Evolutionary conservation across 2,113 vertebrate species (phyloP).

Genomic region (Tichodroma muraria): DNA sequence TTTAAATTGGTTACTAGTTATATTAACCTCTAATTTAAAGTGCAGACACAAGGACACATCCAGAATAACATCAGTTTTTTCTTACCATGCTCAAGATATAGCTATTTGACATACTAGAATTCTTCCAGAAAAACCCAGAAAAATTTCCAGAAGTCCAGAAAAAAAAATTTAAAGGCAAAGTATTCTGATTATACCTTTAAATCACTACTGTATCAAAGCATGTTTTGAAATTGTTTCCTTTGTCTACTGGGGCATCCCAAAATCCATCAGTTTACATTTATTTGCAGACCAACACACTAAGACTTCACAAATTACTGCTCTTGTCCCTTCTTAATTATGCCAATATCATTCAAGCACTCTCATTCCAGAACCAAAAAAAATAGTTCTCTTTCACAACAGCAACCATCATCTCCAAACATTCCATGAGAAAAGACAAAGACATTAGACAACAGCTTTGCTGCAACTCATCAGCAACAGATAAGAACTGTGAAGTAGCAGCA

Average conservation of each 20-base stretch:
- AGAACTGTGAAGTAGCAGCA: neutral
- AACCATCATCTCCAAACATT: neutral
- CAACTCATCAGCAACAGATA: neutral
- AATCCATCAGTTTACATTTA: neutral
- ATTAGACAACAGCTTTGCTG: neutral
- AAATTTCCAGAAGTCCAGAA: neutral
- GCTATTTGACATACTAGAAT: neutral
- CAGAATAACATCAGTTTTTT: neutral
- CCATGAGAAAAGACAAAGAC: neutral
- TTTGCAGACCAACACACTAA: neutral
- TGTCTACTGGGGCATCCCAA: neutral
- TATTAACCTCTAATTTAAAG: neutral
- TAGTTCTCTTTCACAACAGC: fast-evolving
- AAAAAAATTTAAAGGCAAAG: neutral
- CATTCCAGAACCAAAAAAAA: neutral
- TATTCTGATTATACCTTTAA: neutral
- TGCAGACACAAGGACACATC: neutral
- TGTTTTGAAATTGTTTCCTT: neutral
- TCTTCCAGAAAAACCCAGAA: neutral
- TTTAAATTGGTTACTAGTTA: neutral
- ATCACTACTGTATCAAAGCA: neutral
- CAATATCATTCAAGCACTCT: neutral
- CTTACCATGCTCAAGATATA: neutral
- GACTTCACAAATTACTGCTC: neutral
- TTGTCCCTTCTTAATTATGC: neutral